Percentiles rank a stretch among this genome's conserved stretches.
phyloP scores from a whole-genome alignment of 1,140 invertebrate genomes.

The Drosophila suzukii region DNA sequence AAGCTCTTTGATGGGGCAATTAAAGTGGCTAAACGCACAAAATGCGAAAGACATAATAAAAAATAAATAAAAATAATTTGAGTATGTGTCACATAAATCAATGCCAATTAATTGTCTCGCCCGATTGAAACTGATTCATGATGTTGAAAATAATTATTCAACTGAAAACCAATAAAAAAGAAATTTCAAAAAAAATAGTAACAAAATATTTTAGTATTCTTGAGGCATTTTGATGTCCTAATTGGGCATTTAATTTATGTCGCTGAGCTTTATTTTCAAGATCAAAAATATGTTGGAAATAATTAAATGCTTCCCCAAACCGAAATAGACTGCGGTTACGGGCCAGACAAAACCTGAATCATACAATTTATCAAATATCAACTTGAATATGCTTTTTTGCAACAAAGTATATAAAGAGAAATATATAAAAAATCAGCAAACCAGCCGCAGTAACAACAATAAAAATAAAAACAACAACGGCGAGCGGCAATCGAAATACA shows the following conservation, averaged over 20 bases:
- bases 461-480: conserved; percentile 37
- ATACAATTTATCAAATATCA: conserved; percentile 51
- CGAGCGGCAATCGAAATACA: conserved; percentile 80
- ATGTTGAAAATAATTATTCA: conserved; percentile 14
- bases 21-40: conserved; percentile 48
- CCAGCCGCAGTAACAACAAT: conserved; percentile 22
- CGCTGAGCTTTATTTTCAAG: conserved; percentile 13
- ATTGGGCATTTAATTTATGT: conserved; percentile 15
- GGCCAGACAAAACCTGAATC: conserved; percentile 52
- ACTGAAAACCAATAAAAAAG: conserved; percentile 3
- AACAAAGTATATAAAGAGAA: conserved; percentile 24
- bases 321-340: conserved; percentile 18
- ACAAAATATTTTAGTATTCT: neutral
- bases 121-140: conserved; percentile 56
- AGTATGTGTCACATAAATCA: conserved; percentile 60
- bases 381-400: conserved; percentile 40
- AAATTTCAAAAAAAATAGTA: neutral
- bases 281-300: conserved; percentile 23
- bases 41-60: conserved; percentile 44
- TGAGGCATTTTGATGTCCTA: conserved; percentile 2
- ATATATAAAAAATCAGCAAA: conserved; percentile 43
- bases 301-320: conserved; percentile 6
- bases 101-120: conserved; percentile 55
- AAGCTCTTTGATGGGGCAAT: conserved; percentile 33
- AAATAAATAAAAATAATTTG: conserved; percentile 34